phyloP scores from a whole-genome alignment of 1,140 invertebrate genomes.

The Nephotettix cincticeps region DNA sequence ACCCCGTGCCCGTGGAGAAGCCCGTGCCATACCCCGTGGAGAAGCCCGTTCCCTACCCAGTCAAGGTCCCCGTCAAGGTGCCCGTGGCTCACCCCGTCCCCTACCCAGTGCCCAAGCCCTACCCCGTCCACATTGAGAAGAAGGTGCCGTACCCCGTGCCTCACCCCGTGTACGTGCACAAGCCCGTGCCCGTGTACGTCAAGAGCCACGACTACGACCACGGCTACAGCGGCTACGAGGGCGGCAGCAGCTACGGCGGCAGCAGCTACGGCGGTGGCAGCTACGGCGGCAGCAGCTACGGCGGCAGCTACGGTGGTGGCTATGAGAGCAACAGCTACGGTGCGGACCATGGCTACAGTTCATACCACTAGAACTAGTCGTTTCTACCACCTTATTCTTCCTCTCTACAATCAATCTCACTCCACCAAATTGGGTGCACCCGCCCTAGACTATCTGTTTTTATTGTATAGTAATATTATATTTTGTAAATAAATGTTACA shows the following conservation, averaged over 20 bases:
- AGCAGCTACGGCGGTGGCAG: slow-evolving; percentile 33
- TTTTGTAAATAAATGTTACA: slow-evolving; percentile 13
- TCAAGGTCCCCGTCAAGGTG: slow-evolving; percentile 55
- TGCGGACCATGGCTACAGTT: too few species aligned
- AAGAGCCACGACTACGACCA: slow-evolving; percentile 23
- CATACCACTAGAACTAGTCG: too few species aligned
- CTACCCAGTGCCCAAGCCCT: slow-evolving; percentile 69
- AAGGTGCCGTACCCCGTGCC: slow-evolving; percentile 49
- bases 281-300: slow-evolving; percentile 22
- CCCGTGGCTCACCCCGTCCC: slow-evolving; percentile 45
- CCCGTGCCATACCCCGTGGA: slow-evolving; percentile 48
- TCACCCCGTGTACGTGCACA: slow-evolving; percentile 46
- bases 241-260: slow-evolving; percentile 6
- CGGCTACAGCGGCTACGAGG: slow-evolving; percentile 23
- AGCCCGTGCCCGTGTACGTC: slow-evolving; percentile 31
- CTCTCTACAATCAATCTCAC: slow-evolving; percentile 32
- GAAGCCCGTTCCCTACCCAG: slow-evolving; percentile 65
- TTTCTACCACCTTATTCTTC: background rate
- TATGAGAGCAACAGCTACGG: too few species aligned
- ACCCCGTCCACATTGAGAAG: slow-evolving; percentile 53
- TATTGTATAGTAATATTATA: background rate
- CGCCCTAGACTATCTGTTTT: background rate
- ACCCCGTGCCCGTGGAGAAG: slow-evolving; percentile 38
- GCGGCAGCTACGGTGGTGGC: slow-evolving; percentile 3
- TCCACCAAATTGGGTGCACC: background rate